Base-by-base conservation (phyloP, 2,888 invertebrate genomes). In the Dendrolimus pini region DNA sequence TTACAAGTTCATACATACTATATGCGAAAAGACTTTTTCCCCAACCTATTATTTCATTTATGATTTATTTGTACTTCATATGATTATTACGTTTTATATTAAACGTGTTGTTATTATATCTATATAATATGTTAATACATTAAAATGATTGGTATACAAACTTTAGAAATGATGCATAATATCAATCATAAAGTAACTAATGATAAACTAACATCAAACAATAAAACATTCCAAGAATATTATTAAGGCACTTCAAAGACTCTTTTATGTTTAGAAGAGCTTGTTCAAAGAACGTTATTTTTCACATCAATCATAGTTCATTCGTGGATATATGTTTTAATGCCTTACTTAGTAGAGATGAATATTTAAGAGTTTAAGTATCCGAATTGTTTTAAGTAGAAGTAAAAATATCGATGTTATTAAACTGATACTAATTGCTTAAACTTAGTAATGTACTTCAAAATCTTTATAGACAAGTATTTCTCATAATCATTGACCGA, bases 1-100 rank as follows among this genome's bases (percentile, higher is more conserved):
- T n/a, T n/a, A n/a, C n/a, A n/a, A n/a, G n/a, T n/a, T n/a, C n/a
- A n/a, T n/a, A n/a, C n/a, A n/a, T n/a, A n/a, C n/a, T n/a, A n/a
- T n/a, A n/a, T n/a, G n/a, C n/a, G n/a, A n/a, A n/a, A n/a, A n/a
- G n/a, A n/a, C n/a, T n/a, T n/a, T n/a, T n/a, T n/a, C n/a, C n/a
- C n/a, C n/a, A n/a, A n/a, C n/a, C n/a, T n/a, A n/a, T n/a, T 70
- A 72, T 66, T 72, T 71, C 65, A 75, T 71, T 76, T 30, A 30
- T 30, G 30, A 30, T 6, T 30, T 6, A 30, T 30, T 30, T 30
- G 6, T 30, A 6, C 30, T 6, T 30, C 3, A 30, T 30, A 30
- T 30, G 30, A 30, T 30, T 30, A 30, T 30, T 30, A 30, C 30
- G 30, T 30, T 30, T 30, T 30, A 6, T 30, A 30, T 30, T 30